Conservation (phyloP, 1,140 invertebrate species). For the Sinonovacula constricta region DNA sequence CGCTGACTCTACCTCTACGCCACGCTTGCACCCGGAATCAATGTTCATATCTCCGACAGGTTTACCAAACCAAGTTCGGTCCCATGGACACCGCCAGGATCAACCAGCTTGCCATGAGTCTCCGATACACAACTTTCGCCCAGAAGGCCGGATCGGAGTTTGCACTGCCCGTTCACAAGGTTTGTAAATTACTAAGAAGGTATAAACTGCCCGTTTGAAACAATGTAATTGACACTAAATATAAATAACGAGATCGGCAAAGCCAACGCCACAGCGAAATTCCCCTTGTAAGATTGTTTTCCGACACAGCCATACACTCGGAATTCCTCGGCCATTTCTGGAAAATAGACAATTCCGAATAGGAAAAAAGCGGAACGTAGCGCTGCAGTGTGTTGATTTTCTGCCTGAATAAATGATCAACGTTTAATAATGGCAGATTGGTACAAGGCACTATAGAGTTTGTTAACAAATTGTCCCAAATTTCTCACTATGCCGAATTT, state of each 20-base stretch:
- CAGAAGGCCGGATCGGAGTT: slow-evolving; percentile 37
- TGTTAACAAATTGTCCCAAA: too few relatives aligned
- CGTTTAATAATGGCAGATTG: too few relatives aligned
- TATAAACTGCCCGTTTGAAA: neutral
- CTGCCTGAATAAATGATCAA: too few relatives aligned
- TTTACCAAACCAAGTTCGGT: slow-evolving; percentile 54
- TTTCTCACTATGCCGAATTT: too few relatives aligned
- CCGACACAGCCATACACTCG: neutral
- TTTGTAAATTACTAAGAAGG: neutral
- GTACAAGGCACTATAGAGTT: too few relatives aligned
- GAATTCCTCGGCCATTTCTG: neutral
- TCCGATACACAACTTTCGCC: slow-evolving; percentile 46
- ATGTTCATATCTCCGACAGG: too few relatives aligned
- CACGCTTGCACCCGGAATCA: too few relatives aligned
- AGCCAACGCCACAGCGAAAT: too few relatives aligned
- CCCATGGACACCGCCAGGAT: slow-evolving; percentile 53
- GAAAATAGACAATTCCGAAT: too few relatives aligned
- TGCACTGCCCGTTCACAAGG: slow-evolving; percentile 35
- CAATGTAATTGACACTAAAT: neutral
- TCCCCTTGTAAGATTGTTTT: neutral
- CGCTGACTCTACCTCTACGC: too few relatives aligned
- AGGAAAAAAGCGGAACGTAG: too few relatives aligned
- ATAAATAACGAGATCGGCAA: neutral
- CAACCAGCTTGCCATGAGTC: slow-evolving; percentile 34
- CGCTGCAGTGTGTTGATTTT: too few relatives aligned